phyloP scores from a whole-genome alignment of 2,797 vertebrate species.

The Xerus rutilus region DNA sequence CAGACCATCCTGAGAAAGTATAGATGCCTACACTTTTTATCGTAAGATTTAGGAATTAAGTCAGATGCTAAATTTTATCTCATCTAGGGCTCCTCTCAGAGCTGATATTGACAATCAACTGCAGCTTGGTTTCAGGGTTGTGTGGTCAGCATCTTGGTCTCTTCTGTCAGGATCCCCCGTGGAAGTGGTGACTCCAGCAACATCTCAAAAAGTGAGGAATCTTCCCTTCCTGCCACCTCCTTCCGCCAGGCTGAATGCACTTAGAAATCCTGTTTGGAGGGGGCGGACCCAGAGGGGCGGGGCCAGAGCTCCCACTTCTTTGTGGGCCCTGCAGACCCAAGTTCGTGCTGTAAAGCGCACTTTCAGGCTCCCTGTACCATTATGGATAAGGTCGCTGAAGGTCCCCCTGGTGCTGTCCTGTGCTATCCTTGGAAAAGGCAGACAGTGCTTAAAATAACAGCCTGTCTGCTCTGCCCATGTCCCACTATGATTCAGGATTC shows the following conservation, averaged over 20 bases:
- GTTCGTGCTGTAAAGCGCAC: neutral
- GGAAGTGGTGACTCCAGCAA: neutral
- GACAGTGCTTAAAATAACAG: neutral
- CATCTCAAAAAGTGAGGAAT: neutral
- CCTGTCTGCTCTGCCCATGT: neutral
- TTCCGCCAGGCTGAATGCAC: neutral
- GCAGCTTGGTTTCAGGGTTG: neutral
- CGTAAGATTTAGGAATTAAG: neutral
- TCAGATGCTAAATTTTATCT: neutral
- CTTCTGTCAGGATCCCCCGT: neutral
- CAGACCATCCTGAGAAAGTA: neutral
- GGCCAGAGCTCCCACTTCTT: neutral
- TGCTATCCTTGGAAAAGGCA: neutral
- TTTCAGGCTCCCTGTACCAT: neutral
- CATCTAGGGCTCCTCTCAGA: neutral
- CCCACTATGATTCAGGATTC: neutral
- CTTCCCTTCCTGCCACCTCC: neutral
- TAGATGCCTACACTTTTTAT: neutral
- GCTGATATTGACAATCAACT: neutral
- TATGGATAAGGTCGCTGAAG: neutral
- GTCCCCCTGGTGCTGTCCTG: neutral
- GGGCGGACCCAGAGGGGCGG: too few species aligned
- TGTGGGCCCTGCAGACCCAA: neutral
- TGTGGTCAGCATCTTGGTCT: neutral
- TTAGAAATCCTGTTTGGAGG: neutral